These are phyloP conservation scores for Phylloscopus trochilus DNA, from an alignment of 2,113 vertebrate genomes.

Conservation along the genomic window DNA sequence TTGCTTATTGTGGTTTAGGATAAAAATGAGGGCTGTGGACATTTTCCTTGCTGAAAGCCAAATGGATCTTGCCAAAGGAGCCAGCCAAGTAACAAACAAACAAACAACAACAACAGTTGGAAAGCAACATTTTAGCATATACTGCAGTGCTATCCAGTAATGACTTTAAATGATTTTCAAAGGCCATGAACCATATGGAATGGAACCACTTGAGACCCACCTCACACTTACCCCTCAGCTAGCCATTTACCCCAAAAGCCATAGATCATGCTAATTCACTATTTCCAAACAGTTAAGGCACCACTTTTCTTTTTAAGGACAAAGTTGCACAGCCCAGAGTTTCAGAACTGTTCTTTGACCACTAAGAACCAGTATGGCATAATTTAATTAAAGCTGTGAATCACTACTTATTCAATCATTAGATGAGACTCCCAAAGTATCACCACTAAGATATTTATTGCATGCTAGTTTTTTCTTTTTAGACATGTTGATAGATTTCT, in stretches of 20 bases:
- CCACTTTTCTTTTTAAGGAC: background rate
- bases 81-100: background rate
- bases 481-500: background rate
- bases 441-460: background rate
- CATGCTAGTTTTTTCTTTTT: background rate
- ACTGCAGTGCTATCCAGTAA: background rate
- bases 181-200: background rate
- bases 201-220: background rate
- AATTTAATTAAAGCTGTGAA: background rate
- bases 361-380: background rate
- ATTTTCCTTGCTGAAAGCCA: background rate
- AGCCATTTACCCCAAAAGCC: background rate
- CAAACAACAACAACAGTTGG: background rate
- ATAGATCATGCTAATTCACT: background rate
- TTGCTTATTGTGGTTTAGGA: background rate
- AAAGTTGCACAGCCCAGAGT: background rate
- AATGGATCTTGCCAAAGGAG: background rate
- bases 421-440: background rate
- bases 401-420: background rate
- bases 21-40: background rate
- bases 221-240: background rate
- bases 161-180: background rate
- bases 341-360: background rate
- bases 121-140: background rate
- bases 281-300: background rate